phyloP scores from a whole-genome alignment of 2,797 vertebrate genomes.

The Antrozous pallidus region DNA sequence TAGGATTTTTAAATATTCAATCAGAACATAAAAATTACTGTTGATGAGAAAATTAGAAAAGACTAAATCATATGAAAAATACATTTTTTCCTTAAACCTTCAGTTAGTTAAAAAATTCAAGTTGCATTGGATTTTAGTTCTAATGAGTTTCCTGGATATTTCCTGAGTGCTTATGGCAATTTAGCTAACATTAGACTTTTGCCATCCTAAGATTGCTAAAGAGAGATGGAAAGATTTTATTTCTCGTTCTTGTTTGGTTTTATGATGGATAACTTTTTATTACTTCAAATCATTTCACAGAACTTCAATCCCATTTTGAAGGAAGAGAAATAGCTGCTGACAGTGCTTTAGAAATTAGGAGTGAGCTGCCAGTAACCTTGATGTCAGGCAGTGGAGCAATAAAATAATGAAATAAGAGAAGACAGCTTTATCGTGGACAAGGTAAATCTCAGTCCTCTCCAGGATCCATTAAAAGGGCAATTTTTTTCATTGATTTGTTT shows the following conservation, averaged over 20 bases:
- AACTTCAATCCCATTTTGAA: slow-evolving; percentile 71
- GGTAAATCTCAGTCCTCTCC: slow-evolving; percentile 24
- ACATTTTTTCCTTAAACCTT: neutral
- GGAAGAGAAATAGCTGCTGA: slow-evolving; percentile 72
- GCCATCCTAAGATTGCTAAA: neutral
- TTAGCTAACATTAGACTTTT: neutral
- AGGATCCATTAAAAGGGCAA: slow-evolving; percentile 42
- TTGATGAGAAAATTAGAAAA: slow-evolving; percentile 20
- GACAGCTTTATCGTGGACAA: slow-evolving; percentile 53
- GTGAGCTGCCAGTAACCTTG: slow-evolving; percentile 69
- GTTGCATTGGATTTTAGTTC: neutral
- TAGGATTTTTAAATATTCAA: slow-evolving; percentile 4
- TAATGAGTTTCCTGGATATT: neutral
- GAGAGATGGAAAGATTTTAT: neutral
- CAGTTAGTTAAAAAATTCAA: neutral
- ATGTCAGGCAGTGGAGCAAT: slow-evolving; percentile 67
- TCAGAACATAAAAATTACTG: neutral
- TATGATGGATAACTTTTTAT: neutral
- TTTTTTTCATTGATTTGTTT: neutral
- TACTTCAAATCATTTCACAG: slow-evolving; percentile 4
- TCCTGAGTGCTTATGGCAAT: slow-evolving; percentile 5
- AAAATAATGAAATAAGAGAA: slow-evolving; percentile 74
- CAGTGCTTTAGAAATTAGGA: slow-evolving; percentile 76
- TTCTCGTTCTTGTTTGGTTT: slow-evolving; percentile 14
- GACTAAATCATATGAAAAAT: neutral